phyloP scores from a whole-genome alignment of 2,113 vertebrate species.

The Ammodytes marinus region DNA sequence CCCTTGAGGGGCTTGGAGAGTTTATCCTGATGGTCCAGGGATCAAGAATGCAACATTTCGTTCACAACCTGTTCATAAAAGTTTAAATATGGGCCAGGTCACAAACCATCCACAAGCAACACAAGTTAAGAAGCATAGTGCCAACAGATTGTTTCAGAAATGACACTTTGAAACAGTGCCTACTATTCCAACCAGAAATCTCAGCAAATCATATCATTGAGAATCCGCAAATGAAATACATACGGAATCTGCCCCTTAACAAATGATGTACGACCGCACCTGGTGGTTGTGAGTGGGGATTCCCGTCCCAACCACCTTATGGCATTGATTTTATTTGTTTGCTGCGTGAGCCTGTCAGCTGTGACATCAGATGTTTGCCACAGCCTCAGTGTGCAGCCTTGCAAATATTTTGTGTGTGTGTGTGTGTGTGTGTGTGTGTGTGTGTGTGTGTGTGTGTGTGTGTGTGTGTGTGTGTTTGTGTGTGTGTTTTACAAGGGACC shows the following conservation, averaged over 20 bases:
- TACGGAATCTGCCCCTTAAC: background rate
- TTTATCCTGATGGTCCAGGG: too few relatives aligned
- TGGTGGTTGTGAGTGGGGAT: background rate
- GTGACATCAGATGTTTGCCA: conserved; percentile 9
- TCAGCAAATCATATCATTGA: background rate
- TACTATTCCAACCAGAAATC: background rate
- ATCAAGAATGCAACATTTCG: too few relatives aligned
- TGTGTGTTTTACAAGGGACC: background rate
- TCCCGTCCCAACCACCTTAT: background rate
- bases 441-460: background rate
- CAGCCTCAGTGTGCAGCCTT: background rate
- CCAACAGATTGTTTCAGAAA: too few relatives aligned
- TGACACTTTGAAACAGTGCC: too few relatives aligned
- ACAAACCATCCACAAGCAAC: too few relatives aligned
- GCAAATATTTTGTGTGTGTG: background rate
- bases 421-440: background rate
- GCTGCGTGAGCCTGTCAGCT: background rate
- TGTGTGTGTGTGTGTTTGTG: background rate
- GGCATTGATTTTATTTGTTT: background rate
- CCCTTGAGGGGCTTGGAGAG: too few relatives aligned
- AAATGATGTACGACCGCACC: background rate
- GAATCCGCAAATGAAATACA: too few relatives aligned
- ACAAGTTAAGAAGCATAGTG: too few relatives aligned
- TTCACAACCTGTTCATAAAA: too few relatives aligned
- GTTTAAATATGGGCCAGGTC: too few relatives aligned